Conservation (phyloP, 2,888 invertebrate genomes). For the Strigamia maritima region DNA sequence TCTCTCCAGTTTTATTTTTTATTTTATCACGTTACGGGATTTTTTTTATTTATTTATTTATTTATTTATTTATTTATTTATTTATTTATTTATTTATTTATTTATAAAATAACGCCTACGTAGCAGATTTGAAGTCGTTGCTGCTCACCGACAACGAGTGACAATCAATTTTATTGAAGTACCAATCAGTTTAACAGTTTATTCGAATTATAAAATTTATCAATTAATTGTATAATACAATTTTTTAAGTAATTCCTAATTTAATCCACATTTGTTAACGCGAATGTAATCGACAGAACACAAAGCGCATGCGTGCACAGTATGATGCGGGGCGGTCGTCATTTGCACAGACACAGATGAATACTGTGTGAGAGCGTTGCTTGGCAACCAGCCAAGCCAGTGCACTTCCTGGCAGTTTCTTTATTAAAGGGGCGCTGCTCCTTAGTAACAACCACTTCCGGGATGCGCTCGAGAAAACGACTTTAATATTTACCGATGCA, state of each 20-base stretch:
- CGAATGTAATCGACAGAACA: not conserved
- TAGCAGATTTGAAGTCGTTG: not conserved
- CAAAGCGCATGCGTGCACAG: slow-evolving; percentile 9
- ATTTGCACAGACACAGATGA: slow-evolving; percentile 32
- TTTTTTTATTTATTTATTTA: not conserved
- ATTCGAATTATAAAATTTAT: not conserved
- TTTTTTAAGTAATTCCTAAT: not conserved
- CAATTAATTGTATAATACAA: not conserved
- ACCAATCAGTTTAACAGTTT: slow-evolving; percentile 7
- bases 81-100: not conserved
- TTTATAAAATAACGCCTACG: not conserved
- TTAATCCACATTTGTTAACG: slow-evolving; percentile 25
- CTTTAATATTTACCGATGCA: slow-evolving; percentile 15
- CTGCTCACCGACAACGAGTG: not conserved
- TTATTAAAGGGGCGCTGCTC: slow-evolving; percentile 25
- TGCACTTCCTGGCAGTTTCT: slow-evolving; percentile 31
- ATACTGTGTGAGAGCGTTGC: slow-evolving; percentile 21
- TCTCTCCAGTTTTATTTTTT: no score
- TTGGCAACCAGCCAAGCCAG: slow-evolving; percentile 29
- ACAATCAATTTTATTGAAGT: not conserved
- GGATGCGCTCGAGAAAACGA: slow-evolving; percentile 24
- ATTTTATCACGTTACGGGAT: not conserved
- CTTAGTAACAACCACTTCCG: slow-evolving; percentile 32
- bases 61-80: no score
- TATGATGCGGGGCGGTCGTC: slow-evolving; percentile 29